phyloP scores from a whole-genome alignment of 2,113 vertebrate species.

The Aphelocoma coerulescens region DNA sequence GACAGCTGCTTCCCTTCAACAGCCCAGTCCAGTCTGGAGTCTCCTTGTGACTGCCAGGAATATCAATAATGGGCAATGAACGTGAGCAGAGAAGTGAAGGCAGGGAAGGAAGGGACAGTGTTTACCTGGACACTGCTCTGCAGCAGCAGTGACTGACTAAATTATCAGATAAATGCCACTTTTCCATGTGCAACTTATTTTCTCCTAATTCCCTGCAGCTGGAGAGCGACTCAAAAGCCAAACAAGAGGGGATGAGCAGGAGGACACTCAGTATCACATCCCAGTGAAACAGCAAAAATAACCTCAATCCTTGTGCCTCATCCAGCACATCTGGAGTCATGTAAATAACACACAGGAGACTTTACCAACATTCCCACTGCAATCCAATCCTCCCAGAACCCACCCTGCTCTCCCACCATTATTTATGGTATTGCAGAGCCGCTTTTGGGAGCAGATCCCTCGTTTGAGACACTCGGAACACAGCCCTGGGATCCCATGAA shows the following conservation, averaged over 20 bases:
- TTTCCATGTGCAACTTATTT: background rate
- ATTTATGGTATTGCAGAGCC: accelerated
- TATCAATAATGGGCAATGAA: accelerated
- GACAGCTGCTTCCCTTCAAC: background rate
- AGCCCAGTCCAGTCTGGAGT: background rate
- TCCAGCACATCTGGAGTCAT: background rate
- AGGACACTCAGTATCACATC: background rate
- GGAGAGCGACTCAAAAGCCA: background rate
- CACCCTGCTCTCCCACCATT: background rate
- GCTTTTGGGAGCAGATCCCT: background rate
- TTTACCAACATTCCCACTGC: background rate
- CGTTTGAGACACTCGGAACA: background rate
- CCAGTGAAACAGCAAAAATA: background rate
- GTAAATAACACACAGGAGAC: background rate
- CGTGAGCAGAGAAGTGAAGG: background rate
- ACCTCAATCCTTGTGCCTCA: background rate
- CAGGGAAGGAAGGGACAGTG: background rate
- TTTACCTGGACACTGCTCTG: background rate
- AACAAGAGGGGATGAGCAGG: background rate
- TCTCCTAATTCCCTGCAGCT: background rate
- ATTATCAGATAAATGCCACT: background rate
- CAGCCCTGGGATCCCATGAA: background rate
- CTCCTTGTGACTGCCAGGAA: background rate
- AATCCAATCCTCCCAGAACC: background rate
- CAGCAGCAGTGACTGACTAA: background rate